Evolutionary conservation across 2,797 vertebrate genomes (phyloP).

Genomic region (Pangasius larnaudii): DNA sequence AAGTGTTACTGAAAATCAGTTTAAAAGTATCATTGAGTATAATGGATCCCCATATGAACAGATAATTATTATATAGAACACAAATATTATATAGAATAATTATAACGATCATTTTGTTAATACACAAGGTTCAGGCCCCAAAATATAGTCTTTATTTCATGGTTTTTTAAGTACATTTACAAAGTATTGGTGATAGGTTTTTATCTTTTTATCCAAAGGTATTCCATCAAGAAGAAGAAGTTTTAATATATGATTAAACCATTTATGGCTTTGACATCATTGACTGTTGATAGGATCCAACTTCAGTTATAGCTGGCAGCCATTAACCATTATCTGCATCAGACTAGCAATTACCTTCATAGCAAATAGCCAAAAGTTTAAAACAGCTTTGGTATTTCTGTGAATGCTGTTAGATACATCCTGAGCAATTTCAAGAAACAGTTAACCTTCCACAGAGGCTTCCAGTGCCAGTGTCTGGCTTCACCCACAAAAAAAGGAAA

Average conservation of each 20-base stretch:
- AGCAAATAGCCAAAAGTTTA: slow-evolving; percentile 3
- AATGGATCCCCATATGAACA: background rate
- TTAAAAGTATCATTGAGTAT: background rate
- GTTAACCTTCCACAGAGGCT: background rate
- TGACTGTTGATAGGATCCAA: slow-evolving; percentile 3
- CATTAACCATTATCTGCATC: background rate
- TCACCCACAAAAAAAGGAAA: background rate
- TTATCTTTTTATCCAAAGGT: background rate
- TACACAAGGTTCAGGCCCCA: background rate
- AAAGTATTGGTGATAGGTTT: background rate
- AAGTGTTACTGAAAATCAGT: slow-evolving; percentile 6
- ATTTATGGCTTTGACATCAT: background rate
- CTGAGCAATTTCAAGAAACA: background rate
- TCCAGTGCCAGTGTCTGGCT: background rate
- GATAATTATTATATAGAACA: too few species aligned
- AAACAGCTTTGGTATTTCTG: background rate
- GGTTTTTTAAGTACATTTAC: background rate
- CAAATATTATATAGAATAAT: background rate
- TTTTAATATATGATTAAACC: background rate
- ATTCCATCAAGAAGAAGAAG: background rate
- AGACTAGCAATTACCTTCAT: slow-evolving; percentile 11
- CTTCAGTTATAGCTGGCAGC: background rate
- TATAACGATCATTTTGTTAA: background rate
- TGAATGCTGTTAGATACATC: background rate
- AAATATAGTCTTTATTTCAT: background rate